Conservation (phyloP, 2,113 vertebrate genomes). For the Pelobates fuscus region DNA sequence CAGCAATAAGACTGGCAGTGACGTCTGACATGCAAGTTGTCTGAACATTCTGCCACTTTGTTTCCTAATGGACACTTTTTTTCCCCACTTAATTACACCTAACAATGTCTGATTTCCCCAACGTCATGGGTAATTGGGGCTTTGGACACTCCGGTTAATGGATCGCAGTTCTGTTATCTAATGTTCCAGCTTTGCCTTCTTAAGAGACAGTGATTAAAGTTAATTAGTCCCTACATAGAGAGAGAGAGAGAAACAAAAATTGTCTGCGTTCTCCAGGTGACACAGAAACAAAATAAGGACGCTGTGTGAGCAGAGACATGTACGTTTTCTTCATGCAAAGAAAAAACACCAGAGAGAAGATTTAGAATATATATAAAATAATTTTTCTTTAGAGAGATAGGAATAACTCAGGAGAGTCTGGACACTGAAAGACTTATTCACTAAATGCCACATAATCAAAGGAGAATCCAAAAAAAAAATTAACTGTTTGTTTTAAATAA, state of each 20-base stretch:
- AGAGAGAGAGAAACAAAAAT: background rate
- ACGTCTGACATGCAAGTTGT: background rate
- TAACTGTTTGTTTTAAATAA: no score
- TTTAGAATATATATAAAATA: no score
- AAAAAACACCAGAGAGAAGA: background rate
- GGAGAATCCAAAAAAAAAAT: no score
- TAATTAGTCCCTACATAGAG: constrained; percentile 21
- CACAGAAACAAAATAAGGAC: constrained; percentile 17
- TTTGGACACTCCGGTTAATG: constrained; percentile 17
- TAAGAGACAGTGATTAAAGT: constrained; percentile 37
- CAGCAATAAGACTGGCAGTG: background rate
- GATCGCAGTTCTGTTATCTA: constrained; percentile 16
- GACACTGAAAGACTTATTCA: no score
- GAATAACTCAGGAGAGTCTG: no score
- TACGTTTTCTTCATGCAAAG: background rate
- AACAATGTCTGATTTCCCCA: background rate
- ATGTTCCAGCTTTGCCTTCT: constrained; percentile 26
- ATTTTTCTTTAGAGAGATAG: no score
- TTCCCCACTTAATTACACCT: constrained; percentile 5
- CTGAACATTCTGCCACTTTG: background rate
- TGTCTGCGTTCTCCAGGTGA: no score
- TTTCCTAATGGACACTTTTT: background rate
- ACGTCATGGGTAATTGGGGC: constrained; percentile 5
- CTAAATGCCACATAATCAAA: no score
- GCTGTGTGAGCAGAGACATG: background rate